Evolutionary conservation across 2,888 invertebrate genomes (phyloP).

Genomic region (Chironomus riparius): DNA sequence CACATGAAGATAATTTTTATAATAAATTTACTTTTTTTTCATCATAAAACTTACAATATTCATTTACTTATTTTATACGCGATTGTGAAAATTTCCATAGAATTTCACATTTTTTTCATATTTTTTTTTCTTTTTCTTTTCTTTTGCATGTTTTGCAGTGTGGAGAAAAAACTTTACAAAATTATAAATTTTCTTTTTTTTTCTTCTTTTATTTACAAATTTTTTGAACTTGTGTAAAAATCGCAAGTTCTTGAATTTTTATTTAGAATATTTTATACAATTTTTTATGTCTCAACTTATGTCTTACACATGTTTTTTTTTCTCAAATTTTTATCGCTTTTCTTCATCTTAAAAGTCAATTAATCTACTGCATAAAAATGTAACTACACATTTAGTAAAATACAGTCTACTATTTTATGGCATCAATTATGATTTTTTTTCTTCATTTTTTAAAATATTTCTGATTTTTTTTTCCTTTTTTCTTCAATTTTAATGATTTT

Average conservation of each 20-base stretch:
- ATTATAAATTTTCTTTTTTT: background rate
- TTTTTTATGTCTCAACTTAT: background rate
- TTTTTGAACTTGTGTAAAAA: background rate
- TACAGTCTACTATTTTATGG: slow-evolving; percentile 28
- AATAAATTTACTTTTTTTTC: background rate
- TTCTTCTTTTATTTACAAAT: background rate
- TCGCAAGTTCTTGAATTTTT: background rate
- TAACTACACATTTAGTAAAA: slow-evolving; percentile 26
- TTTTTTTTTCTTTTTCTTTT: too few relatives aligned
- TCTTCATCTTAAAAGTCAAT: slow-evolving; percentile 4
- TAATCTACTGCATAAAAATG: slow-evolving; percentile 9
- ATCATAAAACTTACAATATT: background rate
- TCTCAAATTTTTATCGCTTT: background rate
- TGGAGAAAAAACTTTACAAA: background rate
- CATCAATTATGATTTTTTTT: slow-evolving; percentile 26
- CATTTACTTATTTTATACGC: background rate
- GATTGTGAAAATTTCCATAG: too few relatives aligned
- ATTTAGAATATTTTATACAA: background rate
- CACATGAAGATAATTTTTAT: slow-evolving; percentile 4
- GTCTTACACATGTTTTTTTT: background rate
- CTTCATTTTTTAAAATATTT: background rate
- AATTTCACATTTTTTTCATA: too few relatives aligned
- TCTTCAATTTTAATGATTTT: too few relatives aligned
- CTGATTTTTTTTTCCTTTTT: background rate
- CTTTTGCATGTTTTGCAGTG: too few relatives aligned